Base-by-base conservation (phyloP, 2,797 vertebrate genomes). In the Propithecus deckenii region DNA sequence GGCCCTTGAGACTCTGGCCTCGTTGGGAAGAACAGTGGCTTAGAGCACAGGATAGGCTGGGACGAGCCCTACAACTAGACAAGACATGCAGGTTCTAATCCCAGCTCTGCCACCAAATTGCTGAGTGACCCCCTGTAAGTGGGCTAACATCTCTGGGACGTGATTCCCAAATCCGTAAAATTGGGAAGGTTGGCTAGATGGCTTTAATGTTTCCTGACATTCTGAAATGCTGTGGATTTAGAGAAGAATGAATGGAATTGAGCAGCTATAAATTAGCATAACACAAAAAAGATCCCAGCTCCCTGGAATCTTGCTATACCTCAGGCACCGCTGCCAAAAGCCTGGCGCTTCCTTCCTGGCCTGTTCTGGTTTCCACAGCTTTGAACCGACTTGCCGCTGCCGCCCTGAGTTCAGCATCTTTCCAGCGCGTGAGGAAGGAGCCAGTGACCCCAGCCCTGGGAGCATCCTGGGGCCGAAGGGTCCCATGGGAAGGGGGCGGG, bases 351-450 rank as follows among this genome's bases (percentile, higher is more conserved):
- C 14, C 7, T 59, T 48, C 14, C 9, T 1, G 0, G 13, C 38
- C 63, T 17, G 83, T 25, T 72, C 38, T 30, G 52, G 25, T 65
- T 25, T n/a, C 50, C 22, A n/a, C 6, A 50, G 61, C 12, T 35
- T 38, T 15, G 76, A 35, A 35, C 4, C 5, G 30, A 46, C 1
- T 4, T 4, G 12, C 7, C 46, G 18, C 18, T 22, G 50, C 2
- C 1, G 2, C 17, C 3, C 52, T 59, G 32, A 75, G 41, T 32
- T 35, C 41, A 18, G 52, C 8, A 6, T n/a, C 7, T 15, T 18
- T 46, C 35, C 7, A 3, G 52, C 0, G 1, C 14, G 2, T 63
- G 57, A 38, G 1, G 35, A 57, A 72, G 28, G 38, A 15, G 4
- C 7, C 0, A 1, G 22, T 18, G 41, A 13, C 46, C 22, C 30